Percentiles rank a stretch among this genome's conserved stretches.
Evolutionary conservation across 2,888 invertebrate genomes (phyloP).

Genomic region (Ditula angustiorana): DNA sequence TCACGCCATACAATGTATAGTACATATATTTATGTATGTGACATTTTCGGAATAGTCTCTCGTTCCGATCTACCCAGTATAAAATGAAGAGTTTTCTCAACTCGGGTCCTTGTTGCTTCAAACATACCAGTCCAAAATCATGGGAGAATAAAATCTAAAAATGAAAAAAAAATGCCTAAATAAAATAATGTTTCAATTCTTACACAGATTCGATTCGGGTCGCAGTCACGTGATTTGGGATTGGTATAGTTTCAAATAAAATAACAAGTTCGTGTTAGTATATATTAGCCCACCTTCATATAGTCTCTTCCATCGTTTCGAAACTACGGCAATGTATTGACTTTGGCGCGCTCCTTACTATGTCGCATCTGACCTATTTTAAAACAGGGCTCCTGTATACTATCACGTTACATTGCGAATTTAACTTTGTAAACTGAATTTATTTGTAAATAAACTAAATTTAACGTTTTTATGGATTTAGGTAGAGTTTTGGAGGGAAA

Average conservation of each 20-base stretch:
- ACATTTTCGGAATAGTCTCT: too few species aligned
- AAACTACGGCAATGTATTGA: too few species aligned
- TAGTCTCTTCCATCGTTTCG: not conserved
- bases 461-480: constrained; percentile 28
- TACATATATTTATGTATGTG: too few species aligned
- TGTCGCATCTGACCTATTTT: not conserved
- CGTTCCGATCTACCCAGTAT: too few species aligned
- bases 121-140: not conserved
- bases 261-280: constrained; percentile 14
- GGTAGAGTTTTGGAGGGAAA: not conserved
- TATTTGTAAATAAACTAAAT: constrained; percentile 36
- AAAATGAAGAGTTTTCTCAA: not conserved
- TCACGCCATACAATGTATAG: too few species aligned
- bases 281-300: constrained; percentile 4
- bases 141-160: not conserved
- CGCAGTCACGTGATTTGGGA: constrained; percentile 7
- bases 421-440: constrained; percentile 37
- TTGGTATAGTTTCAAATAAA: constrained; percentile 13
- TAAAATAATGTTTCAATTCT: not conserved
- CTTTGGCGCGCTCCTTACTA: not conserved
- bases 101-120: constrained; percentile 1
- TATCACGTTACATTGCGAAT: constrained; percentile 30
- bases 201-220: not conserved
- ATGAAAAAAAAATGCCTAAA: not conserved
- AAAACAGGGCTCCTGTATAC: constrained; percentile 23